Percentiles rank a stretch among this genome's conserved stretches.
Evolutionary conservation across 2,888 invertebrate genomes (phyloP).

Genomic region (Neoitamus cyanurus): DNA sequence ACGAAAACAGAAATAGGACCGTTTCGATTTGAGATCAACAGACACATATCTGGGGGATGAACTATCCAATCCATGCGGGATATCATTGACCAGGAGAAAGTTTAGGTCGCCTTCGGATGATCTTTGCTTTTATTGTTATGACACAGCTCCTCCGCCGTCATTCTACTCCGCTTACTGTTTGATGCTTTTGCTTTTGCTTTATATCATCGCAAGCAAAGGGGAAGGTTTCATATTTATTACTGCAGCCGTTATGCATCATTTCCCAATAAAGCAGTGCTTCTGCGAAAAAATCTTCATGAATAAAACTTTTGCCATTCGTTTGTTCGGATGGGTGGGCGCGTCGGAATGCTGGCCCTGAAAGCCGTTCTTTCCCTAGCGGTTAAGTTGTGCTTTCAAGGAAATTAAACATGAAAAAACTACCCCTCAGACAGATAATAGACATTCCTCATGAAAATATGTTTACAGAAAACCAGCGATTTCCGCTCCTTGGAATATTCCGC

Average conservation of each 20-base stretch:
- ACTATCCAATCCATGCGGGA: constrained; percentile 22
- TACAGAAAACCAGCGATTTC: background rate
- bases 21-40: background rate
- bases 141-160: background rate
- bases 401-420: background rate
- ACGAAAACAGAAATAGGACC: constrained; percentile 1
- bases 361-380: background rate
- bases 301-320: constrained; percentile 27
- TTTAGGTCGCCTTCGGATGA: background rate
- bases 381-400: background rate
- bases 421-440: background rate
- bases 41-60: background rate
- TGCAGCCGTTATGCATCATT: constrained; percentile 50
- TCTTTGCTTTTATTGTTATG: constrained; percentile 27
- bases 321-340: constrained; percentile 22
- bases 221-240: constrained; percentile 42
- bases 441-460: background rate
- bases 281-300: background rate
- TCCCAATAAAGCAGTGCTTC: constrained; percentile 30
- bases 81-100: background rate
- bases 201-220: background rate
- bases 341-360: background rate
- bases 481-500: background rate
- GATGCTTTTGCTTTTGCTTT: background rate
- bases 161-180: background rate